A percentile compares a stretch with the other conserved stretches of the same genome.
Evolutionary conservation across 2,797 vertebrate genomes (phyloP).

Genomic region (Paramormyrops hopkinsi): DNA sequence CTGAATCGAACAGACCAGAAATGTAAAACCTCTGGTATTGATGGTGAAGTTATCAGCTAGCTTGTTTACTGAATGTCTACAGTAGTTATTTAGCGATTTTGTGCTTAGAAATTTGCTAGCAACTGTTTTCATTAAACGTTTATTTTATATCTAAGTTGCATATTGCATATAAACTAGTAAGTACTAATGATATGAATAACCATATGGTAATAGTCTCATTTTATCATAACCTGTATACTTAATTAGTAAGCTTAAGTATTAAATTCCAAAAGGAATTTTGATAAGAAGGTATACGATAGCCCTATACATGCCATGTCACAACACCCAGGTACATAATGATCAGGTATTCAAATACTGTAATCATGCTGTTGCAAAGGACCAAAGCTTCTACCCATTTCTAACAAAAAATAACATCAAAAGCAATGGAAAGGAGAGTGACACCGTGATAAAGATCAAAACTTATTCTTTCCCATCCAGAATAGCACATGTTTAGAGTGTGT

Average conservation of each 20-base stretch:
- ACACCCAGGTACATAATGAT: too few species aligned
- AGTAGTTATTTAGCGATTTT: too few species aligned
- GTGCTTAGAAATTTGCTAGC: neutral
- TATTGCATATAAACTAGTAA: neutral
- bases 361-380: too few species aligned
- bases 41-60: neutral
- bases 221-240: neutral
- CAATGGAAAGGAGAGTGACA: too few species aligned
- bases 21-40: neutral
- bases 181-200: neutral
- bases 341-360: too few species aligned
- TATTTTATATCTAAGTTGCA: neutral
- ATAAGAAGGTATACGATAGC: neutral
- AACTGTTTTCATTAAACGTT: neutral
- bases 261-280: neutral
- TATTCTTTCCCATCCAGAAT: too few species aligned
- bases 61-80: neutral
- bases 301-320: neutral
- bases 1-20: neutral
- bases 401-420: too few species aligned
- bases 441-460: too few species aligned
- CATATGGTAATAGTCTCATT: neutral
- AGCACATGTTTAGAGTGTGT: neutral
- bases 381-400: too few species aligned
- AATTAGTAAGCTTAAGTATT: neutral